Percentiles rank a stretch among this genome's conserved stretches.
phyloP scores from a whole-genome alignment of 2,888 invertebrate genomes.

The Standfussiana lucernea region DNA sequence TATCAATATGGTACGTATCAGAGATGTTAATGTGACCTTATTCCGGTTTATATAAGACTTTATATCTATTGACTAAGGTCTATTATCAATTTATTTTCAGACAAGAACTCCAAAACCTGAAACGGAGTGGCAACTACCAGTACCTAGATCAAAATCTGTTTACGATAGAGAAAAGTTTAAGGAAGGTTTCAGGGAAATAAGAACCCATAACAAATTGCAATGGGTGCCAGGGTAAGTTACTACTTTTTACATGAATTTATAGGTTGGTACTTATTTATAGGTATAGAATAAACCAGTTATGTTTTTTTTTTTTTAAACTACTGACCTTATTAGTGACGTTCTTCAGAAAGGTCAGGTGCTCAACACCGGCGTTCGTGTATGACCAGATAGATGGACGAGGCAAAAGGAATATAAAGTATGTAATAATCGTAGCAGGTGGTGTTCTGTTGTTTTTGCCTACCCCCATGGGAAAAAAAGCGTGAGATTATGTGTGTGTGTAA shows the following conservation, averaged over 20 bases:
- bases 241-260: not conserved
- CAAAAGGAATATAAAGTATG: no score
- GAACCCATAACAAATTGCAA: slow-evolving; percentile 80
- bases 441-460: no score
- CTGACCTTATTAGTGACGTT: no score
- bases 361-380: no score
- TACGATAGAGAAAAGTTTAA: slow-evolving; percentile 85
- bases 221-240: slow-evolving; percentile 84
- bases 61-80: not conserved
- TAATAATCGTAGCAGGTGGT: no score
- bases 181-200: slow-evolving; percentile 81
- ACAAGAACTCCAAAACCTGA: slow-evolving; percentile 79
- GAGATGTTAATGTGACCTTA: not conserved
- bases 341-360: no score
- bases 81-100: slow-evolving; percentile 65
- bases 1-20: not conserved
- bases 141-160: slow-evolving; percentile 77
- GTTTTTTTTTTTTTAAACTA: no score
- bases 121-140: slow-evolving; percentile 77
- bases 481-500: no score
- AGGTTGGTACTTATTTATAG: not conserved
- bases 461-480: no score
- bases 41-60: no score
- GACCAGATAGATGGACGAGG: no score
- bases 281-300: not conserved